phyloP scores from a whole-genome alignment of 1,140 invertebrate genomes.

The Lamellibrachia luymesi region DNA sequence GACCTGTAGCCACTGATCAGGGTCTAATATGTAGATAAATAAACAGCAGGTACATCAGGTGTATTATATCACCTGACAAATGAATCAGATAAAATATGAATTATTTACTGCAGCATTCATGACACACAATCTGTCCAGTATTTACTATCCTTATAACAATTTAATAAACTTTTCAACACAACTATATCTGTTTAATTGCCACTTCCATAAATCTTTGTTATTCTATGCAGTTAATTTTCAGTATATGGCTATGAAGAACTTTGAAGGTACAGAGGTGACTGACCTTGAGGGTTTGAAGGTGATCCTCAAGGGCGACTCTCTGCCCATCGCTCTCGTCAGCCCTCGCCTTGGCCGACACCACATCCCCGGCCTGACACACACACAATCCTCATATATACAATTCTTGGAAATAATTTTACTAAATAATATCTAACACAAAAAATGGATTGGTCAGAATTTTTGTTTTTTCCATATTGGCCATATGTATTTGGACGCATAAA shows the following conservation, averaged over 20 bases:
- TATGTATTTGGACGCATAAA: no score
- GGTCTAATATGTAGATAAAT: no score
- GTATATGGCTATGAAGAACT: not conserved
- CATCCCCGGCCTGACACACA: slow-evolving; percentile 40
- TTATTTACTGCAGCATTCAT: not conserved
- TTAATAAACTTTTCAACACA: not conserved
- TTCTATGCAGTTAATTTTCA: no score
- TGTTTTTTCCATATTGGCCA: no score
- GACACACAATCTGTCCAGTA: not conserved
- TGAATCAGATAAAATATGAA: not conserved
- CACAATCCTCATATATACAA: not conserved
- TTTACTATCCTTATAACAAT: not conserved
- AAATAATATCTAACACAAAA: no score
- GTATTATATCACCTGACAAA: not conserved
- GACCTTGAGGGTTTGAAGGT: slow-evolving; percentile 48
- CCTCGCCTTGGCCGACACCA: slow-evolving; percentile 49
- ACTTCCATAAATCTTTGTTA: not conserved
- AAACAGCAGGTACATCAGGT: no score
- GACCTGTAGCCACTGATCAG: no score
- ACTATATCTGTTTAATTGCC: not conserved
- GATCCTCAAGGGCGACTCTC: slow-evolving; percentile 46
- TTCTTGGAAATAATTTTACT: no score
- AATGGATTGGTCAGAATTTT: no score
- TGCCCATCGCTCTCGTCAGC: slow-evolving; percentile 52
- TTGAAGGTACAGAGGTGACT: not conserved